phyloP scores from a whole-genome alignment of 1,140 invertebrate genomes.

The Pseudomyrmex sp. region DNA sequence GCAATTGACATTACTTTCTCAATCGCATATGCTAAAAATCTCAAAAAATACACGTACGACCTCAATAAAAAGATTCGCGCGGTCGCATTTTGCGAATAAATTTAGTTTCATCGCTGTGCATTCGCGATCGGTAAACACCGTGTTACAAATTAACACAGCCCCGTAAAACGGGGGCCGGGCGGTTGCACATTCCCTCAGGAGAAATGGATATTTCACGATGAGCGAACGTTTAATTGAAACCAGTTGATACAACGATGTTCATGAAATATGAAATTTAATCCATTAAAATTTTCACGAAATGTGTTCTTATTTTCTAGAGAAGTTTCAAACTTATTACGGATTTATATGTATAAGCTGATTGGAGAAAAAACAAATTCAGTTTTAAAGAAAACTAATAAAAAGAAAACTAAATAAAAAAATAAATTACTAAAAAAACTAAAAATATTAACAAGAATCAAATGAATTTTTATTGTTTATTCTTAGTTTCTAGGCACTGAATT shows the following conservation, averaged over 20 bases:
- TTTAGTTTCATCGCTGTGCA: conserved; percentile 33
- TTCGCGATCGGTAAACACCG: conserved; percentile 44
- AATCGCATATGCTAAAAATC: conserved; percentile 20
- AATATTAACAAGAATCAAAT: background rate
- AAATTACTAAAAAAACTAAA: background rate
- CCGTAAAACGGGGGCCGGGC: conserved; percentile 23
- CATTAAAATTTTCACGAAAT: background rate
- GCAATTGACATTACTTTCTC: conserved; percentile 45
- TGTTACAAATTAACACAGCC: conserved; percentile 51
- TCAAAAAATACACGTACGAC: conserved; percentile 36
- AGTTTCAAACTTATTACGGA: background rate
- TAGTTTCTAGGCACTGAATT: background rate
- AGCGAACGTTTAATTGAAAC: conserved; percentile 49
- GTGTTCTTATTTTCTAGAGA: background rate
- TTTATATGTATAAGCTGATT: background rate
- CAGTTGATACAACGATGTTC: background rate
- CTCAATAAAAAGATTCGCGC: conserved; percentile 51
- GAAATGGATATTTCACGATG: conserved; percentile 47
- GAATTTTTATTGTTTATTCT: background rate
- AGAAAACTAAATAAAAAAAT: background rate
- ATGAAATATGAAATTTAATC: conserved; percentile 19
- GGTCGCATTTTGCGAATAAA: conserved; percentile 17
- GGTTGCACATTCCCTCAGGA: conserved; percentile 3
- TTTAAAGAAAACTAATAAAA: background rate
- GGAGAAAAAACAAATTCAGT: background rate